These are phyloP conservation scores for Platorchestia sp. DNA, from an alignment of 1,140 invertebrate species.

Conservation along the genomic window DNA sequence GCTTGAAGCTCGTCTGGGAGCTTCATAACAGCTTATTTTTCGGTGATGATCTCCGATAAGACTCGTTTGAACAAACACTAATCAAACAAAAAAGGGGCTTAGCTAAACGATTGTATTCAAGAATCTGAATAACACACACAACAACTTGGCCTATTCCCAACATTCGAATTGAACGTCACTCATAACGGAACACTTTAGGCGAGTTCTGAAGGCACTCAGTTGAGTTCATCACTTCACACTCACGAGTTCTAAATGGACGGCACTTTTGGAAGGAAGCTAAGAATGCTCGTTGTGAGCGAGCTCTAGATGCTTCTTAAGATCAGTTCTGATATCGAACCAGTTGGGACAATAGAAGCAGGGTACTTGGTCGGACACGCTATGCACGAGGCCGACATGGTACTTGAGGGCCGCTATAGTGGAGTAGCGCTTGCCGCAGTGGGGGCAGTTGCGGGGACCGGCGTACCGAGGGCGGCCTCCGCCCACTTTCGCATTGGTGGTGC, in stretches of 20 bases:
- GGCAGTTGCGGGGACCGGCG: constrained; percentile 72
- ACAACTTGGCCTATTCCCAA: not conserved
- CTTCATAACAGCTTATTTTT: not conserved
- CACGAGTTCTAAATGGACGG: not conserved
- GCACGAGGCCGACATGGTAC: constrained; percentile 79
- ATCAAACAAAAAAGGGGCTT: not conserved
- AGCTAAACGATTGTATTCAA: not conserved
- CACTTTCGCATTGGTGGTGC: not conserved
- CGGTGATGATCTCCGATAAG: not conserved
- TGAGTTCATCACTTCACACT: not conserved
- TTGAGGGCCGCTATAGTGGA: constrained; percentile 79
- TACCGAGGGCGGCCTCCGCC: constrained; percentile 66
- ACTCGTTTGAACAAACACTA: not conserved
- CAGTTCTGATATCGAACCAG: constrained; percentile 68
- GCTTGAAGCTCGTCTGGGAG: not conserved
- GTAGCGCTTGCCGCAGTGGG: constrained; percentile 78
- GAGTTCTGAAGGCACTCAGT: not conserved
- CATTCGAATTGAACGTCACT: not conserved
- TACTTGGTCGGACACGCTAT: constrained; percentile 70
- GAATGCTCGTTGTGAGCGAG: constrained; percentile 67
- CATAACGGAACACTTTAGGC: no score
- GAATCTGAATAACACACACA: not conserved
- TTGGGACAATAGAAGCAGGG: constrained; percentile 68
- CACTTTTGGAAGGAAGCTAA: not conserved
- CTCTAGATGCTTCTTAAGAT: constrained; percentile 67